Evolutionary conservation across 1,140 invertebrate species (phyloP).

Genomic region (Portunus trituberculatus): DNA sequence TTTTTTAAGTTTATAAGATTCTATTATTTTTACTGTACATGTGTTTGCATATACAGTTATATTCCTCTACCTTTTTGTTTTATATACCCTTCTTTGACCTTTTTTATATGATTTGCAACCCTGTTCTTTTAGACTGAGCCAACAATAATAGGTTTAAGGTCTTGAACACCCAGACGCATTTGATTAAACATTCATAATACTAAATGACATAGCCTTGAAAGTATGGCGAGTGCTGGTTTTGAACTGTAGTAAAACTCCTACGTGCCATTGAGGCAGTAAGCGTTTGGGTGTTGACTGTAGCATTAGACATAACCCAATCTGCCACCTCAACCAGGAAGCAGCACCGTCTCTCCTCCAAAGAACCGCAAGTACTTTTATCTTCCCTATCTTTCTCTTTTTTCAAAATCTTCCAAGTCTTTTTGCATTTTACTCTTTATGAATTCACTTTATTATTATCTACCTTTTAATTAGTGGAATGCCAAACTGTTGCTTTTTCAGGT

Average conservation of each 20-base stretch:
- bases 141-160: constrained; percentile 69
- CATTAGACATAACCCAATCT: constrained; percentile 65
- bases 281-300: constrained; percentile 73
- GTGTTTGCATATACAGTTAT: not conserved
- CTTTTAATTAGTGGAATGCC: constrained; percentile 72
- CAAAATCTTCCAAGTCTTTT: constrained; percentile 60
- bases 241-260: not conserved
- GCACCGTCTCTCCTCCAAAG: not conserved
- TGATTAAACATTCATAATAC: not conserved
- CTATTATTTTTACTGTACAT: not conserved
- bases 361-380: constrained; percentile 68
- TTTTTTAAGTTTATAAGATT: too few species aligned
- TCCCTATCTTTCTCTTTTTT: constrained; percentile 56
- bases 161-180: constrained; percentile 71
- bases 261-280: not conserved
- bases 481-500: constrained; percentile 64
- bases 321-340: constrained; percentile 48
- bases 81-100: not conserved
- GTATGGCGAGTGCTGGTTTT: not conserved
- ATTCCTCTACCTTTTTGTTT: not conserved
- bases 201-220: not conserved
- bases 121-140: constrained; percentile 65
- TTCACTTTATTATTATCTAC: constrained; percentile 47
- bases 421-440: constrained; percentile 47
- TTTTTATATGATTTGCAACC: constrained; percentile 24